Base-by-base conservation (phyloP, 2,113 vertebrate species). In the Sinocyclocheilus maitianheensis region DNA sequence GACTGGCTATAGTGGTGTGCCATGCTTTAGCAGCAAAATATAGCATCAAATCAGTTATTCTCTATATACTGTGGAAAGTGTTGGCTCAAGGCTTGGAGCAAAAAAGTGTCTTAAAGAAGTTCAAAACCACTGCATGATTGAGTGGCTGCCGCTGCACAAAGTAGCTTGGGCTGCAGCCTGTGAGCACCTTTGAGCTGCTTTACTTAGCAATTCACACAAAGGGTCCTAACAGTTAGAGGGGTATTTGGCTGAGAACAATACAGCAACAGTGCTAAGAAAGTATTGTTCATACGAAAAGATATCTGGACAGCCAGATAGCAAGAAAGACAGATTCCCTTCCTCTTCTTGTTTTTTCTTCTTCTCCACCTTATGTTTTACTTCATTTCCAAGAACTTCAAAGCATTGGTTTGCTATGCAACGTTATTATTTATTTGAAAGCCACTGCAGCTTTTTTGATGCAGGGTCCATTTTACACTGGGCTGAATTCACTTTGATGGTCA, bases 21-120 rank as follows among this genome's bases (percentile, higher is more conserved):
- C 86, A 89, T 92, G 92, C 90, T 91, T 93, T 93, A 91, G 92
- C 91, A 94, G 92, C 89, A 87, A 79, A 82, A 91, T 84, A 89
- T 86, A 90, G 92, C 91, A 89, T 89, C 86, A 93, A 92, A 93
- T 94, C 92, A 93, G 91, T 87, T 89, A 94, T 95, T 95, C 93
- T 89, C 88, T 94, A 88, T 94, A 92, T 94, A 91, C 93, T 93
- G 91, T 92, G 87, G 91, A 88, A 90, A 84, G 88, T 87, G 88
- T 85, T 89, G 91, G 91, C 93, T 91, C 89, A 89, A 91, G 91
- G 87, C 92, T 93, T 90, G 78, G 85, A 90, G 86, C 85, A 90
- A 86, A 48, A 92, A 92, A 76, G 91, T 60, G 86, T 85, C 89
- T 93, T 88, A 87, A 91, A 93, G 91, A 91, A 90, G 88, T 88